Conservation (phyloP, 2,113 vertebrate species). For the Ibidorhyncha struthersii region DNA sequence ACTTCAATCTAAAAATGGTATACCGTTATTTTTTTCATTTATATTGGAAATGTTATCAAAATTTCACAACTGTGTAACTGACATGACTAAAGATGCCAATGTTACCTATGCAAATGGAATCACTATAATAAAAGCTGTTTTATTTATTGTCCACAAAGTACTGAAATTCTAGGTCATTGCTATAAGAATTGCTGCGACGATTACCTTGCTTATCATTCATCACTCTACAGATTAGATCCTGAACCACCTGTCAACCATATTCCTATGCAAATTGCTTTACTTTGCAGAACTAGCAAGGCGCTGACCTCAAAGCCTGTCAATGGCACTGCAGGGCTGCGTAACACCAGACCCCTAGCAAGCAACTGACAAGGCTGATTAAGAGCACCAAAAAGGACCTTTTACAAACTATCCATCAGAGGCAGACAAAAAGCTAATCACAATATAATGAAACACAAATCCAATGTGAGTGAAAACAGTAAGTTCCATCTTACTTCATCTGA, state of each 20-base stretch:
- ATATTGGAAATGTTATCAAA: not conserved
- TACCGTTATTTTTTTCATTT: not conserved
- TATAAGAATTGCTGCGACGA: not conserved
- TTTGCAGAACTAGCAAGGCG: not conserved
- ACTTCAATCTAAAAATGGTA: not conserved
- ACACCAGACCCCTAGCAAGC: not conserved
- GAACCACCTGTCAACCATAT: not conserved
- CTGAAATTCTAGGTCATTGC: not conserved
- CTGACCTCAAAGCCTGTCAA: not conserved
- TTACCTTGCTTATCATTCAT: not conserved
- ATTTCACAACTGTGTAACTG: not conserved
- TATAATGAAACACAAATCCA: not conserved
- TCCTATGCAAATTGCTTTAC: not conserved
- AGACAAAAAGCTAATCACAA: not conserved
- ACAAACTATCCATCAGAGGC: not conserved
- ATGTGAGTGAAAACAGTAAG: not conserved
- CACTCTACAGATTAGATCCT: not conserved
- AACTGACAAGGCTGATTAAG: not conserved
- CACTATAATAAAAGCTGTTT: not conserved
- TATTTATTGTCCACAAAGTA: not conserved
- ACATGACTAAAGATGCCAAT: not conserved
- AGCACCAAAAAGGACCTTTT: not conserved
- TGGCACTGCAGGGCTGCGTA: not conserved
- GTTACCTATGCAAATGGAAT: not conserved
- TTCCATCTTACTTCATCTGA: constrained; percentile 77